Percentiles rank a stretch among this genome's conserved stretches.
These are phyloP conservation scores for Seira ritae DNA, from an alignment of 2,888 invertebrate species.

Conservation along the genomic window DNA sequence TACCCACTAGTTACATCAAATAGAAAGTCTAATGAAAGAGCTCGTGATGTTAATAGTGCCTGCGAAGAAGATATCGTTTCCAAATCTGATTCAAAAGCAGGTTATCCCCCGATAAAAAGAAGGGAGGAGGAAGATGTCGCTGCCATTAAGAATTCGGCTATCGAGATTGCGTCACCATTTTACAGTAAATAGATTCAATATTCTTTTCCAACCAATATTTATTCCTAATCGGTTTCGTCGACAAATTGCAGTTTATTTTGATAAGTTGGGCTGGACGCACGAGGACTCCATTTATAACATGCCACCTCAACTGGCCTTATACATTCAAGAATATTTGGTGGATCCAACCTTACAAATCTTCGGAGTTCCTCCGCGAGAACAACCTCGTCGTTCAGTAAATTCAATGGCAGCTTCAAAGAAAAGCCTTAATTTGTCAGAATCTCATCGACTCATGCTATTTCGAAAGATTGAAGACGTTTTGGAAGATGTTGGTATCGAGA, in stretches of 20 bases:
- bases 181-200: constrained; percentile 34
- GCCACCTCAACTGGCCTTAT: constrained; percentile 17
- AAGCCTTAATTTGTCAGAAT: neutral
- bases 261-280: constrained; percentile 55
- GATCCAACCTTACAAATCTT: constrained; percentile 40
- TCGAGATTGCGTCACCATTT: constrained; percentile 43
- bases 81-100: neutral
- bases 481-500: constrained; percentile 35
- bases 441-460: constrained; percentile 32
- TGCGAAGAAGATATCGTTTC: neutral
- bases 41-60: neutral
- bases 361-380: constrained; percentile 37
- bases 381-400: no score
- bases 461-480: constrained; percentile 36
- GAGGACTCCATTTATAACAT: constrained; percentile 37
- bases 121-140: constrained; percentile 25
- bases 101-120: no score
- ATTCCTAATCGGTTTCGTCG: neutral
- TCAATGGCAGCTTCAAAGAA: neutral
- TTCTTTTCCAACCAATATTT: neutral
- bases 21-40: no score
- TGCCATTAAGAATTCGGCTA: constrained; percentile 42
- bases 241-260: constrained; percentile 44
- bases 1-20: neutral
- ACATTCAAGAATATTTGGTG: constrained; percentile 43